Conservation (phyloP, 1,140 invertebrate species). For the Drosophila orena region DNA sequence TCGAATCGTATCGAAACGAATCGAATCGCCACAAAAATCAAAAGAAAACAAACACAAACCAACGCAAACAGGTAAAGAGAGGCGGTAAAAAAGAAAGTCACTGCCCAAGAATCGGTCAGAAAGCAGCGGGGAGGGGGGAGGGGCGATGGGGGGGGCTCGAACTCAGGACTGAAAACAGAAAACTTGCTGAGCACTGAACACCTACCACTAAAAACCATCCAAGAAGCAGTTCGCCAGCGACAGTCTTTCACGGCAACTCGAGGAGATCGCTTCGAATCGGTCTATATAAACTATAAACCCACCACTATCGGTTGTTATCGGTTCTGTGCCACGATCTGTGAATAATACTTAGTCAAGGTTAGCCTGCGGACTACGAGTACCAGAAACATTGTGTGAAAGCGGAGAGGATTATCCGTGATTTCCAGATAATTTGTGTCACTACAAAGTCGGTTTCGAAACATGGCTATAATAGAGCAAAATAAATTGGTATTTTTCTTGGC, state of each 20-base stretch:
- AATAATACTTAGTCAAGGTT: slow-evolving; percentile 48
- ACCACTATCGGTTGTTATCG: slow-evolving; percentile 57
- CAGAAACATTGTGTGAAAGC: slow-evolving; percentile 12
- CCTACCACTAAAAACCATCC: slow-evolving; percentile 69
- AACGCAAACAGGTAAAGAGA: slow-evolving; percentile 47
- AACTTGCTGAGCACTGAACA: slow-evolving; percentile 8
- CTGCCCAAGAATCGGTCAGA: slow-evolving; percentile 63
- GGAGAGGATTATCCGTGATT: slow-evolving; percentile 7
- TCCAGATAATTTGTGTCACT: neutral
- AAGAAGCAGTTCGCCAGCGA: slow-evolving; percentile 72
- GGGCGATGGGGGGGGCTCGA: slow-evolving; percentile 37
- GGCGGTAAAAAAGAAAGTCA: slow-evolving; percentile 59
- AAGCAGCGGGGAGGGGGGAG: slow-evolving; percentile 29
- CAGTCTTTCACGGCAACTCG: slow-evolving; percentile 77
- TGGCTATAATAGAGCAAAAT: neutral
- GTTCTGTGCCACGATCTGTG: slow-evolving; percentile 29
- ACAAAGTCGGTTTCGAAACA: neutral
- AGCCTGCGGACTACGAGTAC: slow-evolving; percentile 35
- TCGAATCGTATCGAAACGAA: slow-evolving; percentile 42
- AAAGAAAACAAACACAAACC: neutral
- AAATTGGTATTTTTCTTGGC: neutral
- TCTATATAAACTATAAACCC: slow-evolving; percentile 12
- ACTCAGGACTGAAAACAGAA: slow-evolving; percentile 26
- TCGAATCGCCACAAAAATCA: slow-evolving; percentile 21
- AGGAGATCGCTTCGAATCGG: slow-evolving; percentile 64